A percentile compares a stretch with the other conserved stretches of the same genome.
These are phyloP conservation scores for Leptoclinus maculatus DNA, from an alignment of 2,797 vertebrate species.

Conservation along the genomic window DNA sequence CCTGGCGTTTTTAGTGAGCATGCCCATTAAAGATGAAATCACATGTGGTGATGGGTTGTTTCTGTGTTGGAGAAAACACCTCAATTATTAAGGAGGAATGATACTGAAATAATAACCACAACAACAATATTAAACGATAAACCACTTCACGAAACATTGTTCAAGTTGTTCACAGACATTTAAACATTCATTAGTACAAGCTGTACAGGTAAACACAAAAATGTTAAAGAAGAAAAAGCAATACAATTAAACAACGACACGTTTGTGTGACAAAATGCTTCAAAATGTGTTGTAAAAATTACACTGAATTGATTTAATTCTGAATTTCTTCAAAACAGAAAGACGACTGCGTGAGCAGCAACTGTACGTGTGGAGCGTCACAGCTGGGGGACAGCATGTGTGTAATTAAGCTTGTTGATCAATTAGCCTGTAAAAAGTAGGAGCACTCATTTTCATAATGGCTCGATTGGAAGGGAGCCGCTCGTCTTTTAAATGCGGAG, in stretches of 20 bases:
- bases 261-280: constrained; percentile 2
- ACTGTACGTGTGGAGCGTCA: constrained; percentile 27
- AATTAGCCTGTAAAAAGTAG: constrained; percentile 54
- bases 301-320: neutral
- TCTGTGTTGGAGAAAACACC: constrained; percentile 76
- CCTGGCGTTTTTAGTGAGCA: constrained; percentile 77
- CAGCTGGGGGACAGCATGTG: constrained; percentile 53
- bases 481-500: constrained; percentile 39
- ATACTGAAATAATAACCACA: constrained; percentile 48
- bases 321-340: constrained; percentile 20
- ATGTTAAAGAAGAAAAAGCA: constrained; percentile 44
- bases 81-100: constrained; percentile 68
- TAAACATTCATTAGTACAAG: constrained; percentile 43
- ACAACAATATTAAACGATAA: constrained; percentile 39
- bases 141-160: constrained; percentile 43
- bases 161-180: constrained; percentile 42
- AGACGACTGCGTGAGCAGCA: constrained; percentile 19
- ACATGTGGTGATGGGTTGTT: constrained; percentile 74
- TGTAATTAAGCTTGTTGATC: constrained; percentile 59
- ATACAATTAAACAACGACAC: constrained; percentile 28
- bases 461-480: constrained; percentile 27
- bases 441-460: constrained; percentile 18
- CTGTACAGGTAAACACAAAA: constrained; percentile 42
- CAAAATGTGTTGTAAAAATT: neutral
- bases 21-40: constrained; percentile 79